These are phyloP conservation scores for Chelonoidis abingdonii DNA, from an alignment of 2,113 vertebrate genomes.

Conservation along the genomic window DNA sequence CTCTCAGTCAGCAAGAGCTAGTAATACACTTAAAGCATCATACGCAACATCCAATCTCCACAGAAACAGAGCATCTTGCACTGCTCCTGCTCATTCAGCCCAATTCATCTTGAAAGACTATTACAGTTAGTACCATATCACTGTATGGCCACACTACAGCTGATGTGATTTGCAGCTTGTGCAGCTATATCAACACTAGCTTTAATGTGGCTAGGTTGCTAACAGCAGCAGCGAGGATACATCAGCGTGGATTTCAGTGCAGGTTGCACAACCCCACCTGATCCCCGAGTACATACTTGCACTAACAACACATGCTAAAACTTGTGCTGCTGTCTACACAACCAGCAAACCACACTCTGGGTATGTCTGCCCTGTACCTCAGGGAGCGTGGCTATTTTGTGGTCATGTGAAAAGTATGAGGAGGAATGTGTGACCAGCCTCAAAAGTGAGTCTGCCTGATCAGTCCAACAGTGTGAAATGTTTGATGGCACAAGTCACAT, in stretches of 20 bases:
- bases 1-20: neutral
- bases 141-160: neutral
- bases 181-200: neutral
- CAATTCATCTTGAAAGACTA: neutral
- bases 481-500: fast-evolving
- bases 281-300: neutral
- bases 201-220: neutral
- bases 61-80: neutral
- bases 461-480: fast-evolving
- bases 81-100: fast-evolving
- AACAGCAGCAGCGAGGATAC: neutral
- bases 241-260: neutral
- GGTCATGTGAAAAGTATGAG: fast-evolving
- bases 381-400: fast-evolving
- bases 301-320: neutral
- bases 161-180: neutral
- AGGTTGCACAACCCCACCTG: neutral
- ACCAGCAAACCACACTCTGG: neutral
- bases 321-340: neutral
- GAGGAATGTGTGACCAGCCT: fast-evolving
- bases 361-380: too few relatives aligned
- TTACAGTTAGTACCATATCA: too few relatives aligned
- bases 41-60: neutral
- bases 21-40: fast-evolving
- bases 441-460: neutral